Evolutionary conservation across 2,888 invertebrate genomes (phyloP), one percentile per base, ranked within the genome.

Genomic region (Melipona bicolor): DNA sequence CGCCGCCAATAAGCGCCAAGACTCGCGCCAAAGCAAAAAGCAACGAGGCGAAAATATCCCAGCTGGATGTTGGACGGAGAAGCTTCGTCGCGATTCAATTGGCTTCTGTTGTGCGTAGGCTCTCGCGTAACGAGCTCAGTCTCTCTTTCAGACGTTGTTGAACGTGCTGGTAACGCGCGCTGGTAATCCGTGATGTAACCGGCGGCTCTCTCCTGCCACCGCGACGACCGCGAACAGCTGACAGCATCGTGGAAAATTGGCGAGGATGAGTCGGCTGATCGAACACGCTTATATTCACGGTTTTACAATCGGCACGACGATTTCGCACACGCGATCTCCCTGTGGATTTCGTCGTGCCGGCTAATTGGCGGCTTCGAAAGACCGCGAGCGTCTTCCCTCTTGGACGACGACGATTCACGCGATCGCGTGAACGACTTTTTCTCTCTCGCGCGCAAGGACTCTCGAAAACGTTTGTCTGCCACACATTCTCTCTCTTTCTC

Each of bases 211-310:
- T 62, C 52, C 11, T 36, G 27, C 15, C 52, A 6, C 4, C 67
- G 36, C 36, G 36, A 24, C 5, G 32, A 21, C 69, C 56, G 17
- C 56, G 54, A 59, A 43, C 61, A 62, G 83, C 74, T 76, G 70
- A 72, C 70, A 36, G 65, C 49, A 50, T 73, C 56, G 59, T 19
- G 24, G 84, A 62, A 84, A 80, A 84, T 84, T 84, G 84, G 32
- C 84, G 50, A 64, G 69, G 73, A 77, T 77, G 79, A 84, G 72
- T 84, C 76, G 83, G 17, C 17, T 36, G 76, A 72, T 79, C 64
- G 76, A 65, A 72, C 72, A 81, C 32, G 72, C 61, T 59, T 61
- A 27, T 19, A 61, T 56, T 56, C 15, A n/a, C 32, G 32, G 32
- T 4, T 70, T 59, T 49, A 50, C 27, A 27, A 56, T 36, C 61